Evolutionary conservation across 1,140 invertebrate genomes (phyloP), one percentile per base, ranked within the genome.

Genomic region (Zaprionus tsacasi): DNA sequence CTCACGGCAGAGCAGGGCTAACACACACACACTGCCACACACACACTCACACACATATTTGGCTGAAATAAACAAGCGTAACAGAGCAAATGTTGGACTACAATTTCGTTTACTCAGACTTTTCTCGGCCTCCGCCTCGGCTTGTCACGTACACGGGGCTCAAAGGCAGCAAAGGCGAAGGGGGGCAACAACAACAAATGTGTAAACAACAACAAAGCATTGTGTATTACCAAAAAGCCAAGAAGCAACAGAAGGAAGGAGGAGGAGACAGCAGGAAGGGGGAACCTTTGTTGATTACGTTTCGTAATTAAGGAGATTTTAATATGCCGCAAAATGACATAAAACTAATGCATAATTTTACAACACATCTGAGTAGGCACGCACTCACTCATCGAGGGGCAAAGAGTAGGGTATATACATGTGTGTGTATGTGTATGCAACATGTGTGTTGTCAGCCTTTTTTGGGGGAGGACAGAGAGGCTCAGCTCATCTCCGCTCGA

Each of bases 281-380:
- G 61, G 45, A 76, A 79, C 76, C 76, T 76, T 82, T 79, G 79
- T 82, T 87, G 79, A 87, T 82, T 87, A 82, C 82, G 70, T 87
- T 87, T 87, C 79, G 82, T 83, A 81, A 88, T 88, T 88, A 83
- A 78, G 80, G 70, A 70, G 55, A 88, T 89, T 88, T 88, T 88
- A 88, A 88, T 88, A 88, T 88, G 85, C 74, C 80, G 56, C 83
- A 83, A 76, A 89, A 88, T 83, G 80, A 70, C 81, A 85, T 82
- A 80, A 88, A 88, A 89, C 83, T 88, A 88, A 88, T 88, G 83
- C 80, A 78, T 88, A 83, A 83, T 88, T 88, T 83, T 83, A 88
- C 83, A 83, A 78, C 80, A 80, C 80, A 87, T 87, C 74, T 83
- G 83, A 83, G 83, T 83, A 83, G 75, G 80, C 83, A 83, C 73